phyloP scores from a whole-genome alignment of 2,797 vertebrate genomes.

The Muscicapa comitata region DNA sequence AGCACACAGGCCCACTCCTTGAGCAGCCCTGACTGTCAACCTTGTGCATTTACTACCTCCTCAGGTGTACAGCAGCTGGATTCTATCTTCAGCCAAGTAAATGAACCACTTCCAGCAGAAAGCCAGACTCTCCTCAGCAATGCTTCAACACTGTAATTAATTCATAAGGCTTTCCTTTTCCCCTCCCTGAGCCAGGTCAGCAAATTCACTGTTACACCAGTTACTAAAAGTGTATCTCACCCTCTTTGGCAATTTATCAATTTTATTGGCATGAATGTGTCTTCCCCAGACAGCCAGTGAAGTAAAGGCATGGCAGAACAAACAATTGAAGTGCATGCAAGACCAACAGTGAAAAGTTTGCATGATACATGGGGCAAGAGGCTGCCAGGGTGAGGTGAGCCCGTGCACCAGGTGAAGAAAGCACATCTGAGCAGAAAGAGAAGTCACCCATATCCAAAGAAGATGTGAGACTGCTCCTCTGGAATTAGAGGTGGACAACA shows the following conservation, averaged over 20 bases:
- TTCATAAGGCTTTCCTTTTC: background rate
- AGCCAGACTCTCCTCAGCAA: conserved; percentile 5
- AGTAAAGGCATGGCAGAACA: background rate
- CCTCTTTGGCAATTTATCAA: conserved; percentile 12
- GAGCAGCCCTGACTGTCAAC: background rate
- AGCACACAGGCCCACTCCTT: background rate
- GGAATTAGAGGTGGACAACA: background rate
- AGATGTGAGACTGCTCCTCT: background rate
- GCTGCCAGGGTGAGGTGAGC: background rate
- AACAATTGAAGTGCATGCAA: background rate
- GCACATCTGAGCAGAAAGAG: background rate
- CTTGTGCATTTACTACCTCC: background rate
- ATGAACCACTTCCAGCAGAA: conserved; percentile 11
- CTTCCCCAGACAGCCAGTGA: background rate
- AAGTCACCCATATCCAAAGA: rapidly evolving
- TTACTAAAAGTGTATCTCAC: conserved; percentile 27
- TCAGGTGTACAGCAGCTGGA: background rate
- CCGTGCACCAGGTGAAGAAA: rapidly evolving
- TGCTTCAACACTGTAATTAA: conserved; percentile 31
- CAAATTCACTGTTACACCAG: conserved; percentile 31
- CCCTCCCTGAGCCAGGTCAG: background rate
- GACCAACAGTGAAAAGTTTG: background rate
- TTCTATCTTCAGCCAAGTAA: background rate
- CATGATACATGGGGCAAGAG: background rate
- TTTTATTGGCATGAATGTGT: background rate